Conservation (phyloP, 2,113 vertebrate genomes). For the Glaucomys volans region DNA sequence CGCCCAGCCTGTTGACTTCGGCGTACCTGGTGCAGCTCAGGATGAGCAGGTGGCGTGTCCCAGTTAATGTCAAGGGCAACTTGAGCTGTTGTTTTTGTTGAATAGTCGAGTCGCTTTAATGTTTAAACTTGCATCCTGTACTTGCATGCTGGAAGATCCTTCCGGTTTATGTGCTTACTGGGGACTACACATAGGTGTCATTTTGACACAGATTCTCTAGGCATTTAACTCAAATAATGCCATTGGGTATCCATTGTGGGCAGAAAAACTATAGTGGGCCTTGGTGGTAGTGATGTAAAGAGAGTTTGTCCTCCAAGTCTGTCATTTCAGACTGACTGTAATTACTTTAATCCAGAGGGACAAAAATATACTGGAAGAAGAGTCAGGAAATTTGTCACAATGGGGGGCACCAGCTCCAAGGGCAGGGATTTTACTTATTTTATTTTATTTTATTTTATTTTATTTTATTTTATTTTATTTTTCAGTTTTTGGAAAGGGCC, state of each 20-base stretch:
- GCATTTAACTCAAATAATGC: neutral
- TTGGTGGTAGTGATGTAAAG: no score
- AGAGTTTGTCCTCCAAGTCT: neutral
- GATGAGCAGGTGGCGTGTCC: neutral
- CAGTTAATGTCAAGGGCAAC: neutral
- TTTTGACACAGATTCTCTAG: neutral
- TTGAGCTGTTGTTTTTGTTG: neutral
- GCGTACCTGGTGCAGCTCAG: neutral
- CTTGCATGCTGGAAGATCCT: neutral
- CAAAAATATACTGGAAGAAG: neutral
- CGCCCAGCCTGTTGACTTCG: rapidly evolving
- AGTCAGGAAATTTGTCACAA: neutral
- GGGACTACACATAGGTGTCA: neutral
- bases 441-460: neutral
- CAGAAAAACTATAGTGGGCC: neutral
- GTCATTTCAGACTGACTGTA: neutral
- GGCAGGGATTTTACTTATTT: neutral
- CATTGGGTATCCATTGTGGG: rapidly evolving
- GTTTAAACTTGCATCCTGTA: neutral
- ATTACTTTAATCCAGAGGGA: neutral
- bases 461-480: neutral
- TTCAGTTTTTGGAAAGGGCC: neutral
- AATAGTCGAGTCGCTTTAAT: neutral
- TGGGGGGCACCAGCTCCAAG: neutral
- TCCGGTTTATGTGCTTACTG: neutral